These are phyloP conservation scores for Macaria liturata DNA, from an alignment of 2,888 invertebrate genomes.

Conservation along the genomic window DNA sequence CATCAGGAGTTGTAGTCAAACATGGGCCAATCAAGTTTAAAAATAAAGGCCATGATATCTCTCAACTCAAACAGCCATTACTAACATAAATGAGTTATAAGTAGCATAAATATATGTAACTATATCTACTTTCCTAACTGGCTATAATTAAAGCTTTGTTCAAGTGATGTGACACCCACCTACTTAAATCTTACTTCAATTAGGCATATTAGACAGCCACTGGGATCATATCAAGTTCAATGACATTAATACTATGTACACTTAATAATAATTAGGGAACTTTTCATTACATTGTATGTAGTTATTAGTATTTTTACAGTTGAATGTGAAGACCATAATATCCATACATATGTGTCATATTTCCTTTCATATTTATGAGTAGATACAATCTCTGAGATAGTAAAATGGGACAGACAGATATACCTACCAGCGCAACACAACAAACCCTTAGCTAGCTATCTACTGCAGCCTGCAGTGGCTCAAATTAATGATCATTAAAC, in stretches of 20 bases:
- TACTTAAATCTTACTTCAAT: constrained; percentile 27
- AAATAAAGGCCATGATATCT: no score
- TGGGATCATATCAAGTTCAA: constrained; percentile 61
- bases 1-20: no score
- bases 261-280: constrained; percentile 50
- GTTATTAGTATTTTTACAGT: no score
- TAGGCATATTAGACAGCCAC: constrained; percentile 18
- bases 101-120: no score
- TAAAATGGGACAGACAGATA: constrained; percentile 21
- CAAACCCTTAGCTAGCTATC: constrained; percentile 5
- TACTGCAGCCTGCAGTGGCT: constrained; percentile 25
- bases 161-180: constrained; percentile 14
- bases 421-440: constrained; percentile 11
- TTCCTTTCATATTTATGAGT: not conserved
- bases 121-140: no score
- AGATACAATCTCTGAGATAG: constrained; percentile 5
- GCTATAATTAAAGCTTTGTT: constrained; percentile 9
- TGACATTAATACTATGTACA: constrained; percentile 61
- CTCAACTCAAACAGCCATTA: no score
- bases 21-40: no score
- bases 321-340: no score
- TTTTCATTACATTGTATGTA: constrained; percentile 49
- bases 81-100: no score
- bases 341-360: no score
- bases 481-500: constrained; percentile 36